Conservation (phyloP, 2,797 vertebrate species). For the Sciaenops ocellatus region DNA sequence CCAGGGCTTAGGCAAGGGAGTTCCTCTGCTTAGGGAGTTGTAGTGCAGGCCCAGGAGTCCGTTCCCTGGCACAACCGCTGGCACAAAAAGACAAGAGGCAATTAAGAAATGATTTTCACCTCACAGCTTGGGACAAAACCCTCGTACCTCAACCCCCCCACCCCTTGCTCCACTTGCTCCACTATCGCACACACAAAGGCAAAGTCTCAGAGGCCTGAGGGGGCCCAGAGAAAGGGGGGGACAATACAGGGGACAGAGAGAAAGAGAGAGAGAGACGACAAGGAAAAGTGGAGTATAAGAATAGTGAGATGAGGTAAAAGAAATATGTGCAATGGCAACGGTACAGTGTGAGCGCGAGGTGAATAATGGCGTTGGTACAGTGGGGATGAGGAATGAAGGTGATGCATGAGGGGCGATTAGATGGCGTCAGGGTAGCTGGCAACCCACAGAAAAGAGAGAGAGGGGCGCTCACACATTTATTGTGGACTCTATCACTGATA, state of each 20-base stretch:
- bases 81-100: conserved; percentile 61
- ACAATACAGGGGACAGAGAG: background rate
- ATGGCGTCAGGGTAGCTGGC: conserved; percentile 44
- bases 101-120: conserved; percentile 81
- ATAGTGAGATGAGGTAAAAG: conserved; percentile 8
- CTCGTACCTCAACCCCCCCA: conserved; percentile 42
- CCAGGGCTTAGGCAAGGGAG: conserved; percentile 67
- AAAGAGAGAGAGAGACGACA: background rate
- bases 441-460: conserved; percentile 23
- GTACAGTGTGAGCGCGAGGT: conserved; percentile 37
- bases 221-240: conserved; percentile 21
- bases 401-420: conserved; percentile 74
- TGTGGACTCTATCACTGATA: conserved; percentile 40
- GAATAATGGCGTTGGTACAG: conserved; percentile 64
- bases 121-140: conserved; percentile 68
- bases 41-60: conserved; percentile 52
- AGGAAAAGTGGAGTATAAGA: background rate
- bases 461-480: background rate
- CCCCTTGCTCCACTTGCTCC: conserved; percentile 19
- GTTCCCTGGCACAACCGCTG: conserved; percentile 61
- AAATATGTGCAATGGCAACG: conserved; percentile 11
- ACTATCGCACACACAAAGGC: conserved; percentile 60
- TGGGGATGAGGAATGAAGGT: conserved; percentile 60
- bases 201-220: conserved; percentile 43
- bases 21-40: conserved; percentile 66